Evolutionary conservation across 2,797 vertebrate genomes (phyloP).

Genomic region (Pseudomugil gertrudae): DNA sequence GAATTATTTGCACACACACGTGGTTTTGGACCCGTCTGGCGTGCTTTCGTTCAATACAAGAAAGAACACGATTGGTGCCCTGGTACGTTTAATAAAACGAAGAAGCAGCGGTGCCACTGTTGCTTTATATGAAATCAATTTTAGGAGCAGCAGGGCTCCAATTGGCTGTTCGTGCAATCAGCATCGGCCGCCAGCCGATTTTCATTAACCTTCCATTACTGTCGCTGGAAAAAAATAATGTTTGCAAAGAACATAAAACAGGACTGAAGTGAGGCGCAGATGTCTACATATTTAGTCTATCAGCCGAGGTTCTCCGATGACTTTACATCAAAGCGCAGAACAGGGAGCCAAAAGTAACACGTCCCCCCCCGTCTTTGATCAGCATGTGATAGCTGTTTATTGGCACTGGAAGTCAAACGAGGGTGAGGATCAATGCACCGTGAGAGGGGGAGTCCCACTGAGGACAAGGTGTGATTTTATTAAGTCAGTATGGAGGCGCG

Average conservation of each 20-base stretch:
- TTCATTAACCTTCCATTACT: slow-evolving; percentile 75
- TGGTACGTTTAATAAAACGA: slow-evolving; percentile 88
- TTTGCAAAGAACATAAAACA: slow-evolving; percentile 73
- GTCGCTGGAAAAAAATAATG: slow-evolving; percentile 57
- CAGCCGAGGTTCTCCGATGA: slow-evolving; percentile 67
- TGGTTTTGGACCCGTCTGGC: slow-evolving; percentile 88
- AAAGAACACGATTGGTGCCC: slow-evolving; percentile 84
- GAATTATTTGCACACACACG: slow-evolving; percentile 88
- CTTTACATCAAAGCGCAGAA: slow-evolving; percentile 79
- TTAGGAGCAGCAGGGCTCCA: slow-evolving; percentile 79
- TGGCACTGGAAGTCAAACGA: slow-evolving; percentile 74
- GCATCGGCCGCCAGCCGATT: slow-evolving; percentile 83
- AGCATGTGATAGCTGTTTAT: slow-evolving; percentile 79
- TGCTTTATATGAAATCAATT: slow-evolving; percentile 88
- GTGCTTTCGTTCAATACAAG: slow-evolving; percentile 85
- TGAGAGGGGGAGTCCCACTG: slow-evolving; percentile 48
- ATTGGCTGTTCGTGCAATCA: slow-evolving; percentile 87
- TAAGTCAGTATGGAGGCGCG: slow-evolving; percentile 68
- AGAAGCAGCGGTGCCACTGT: slow-evolving; percentile 83
- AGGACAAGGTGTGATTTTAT: slow-evolving; percentile 70
- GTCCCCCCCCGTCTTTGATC: slow-evolving; percentile 79
- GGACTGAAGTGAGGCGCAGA: slow-evolving; percentile 66
- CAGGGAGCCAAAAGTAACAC: slow-evolving; percentile 83
- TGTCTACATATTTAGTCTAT: slow-evolving; percentile 82
- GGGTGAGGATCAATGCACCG: slow-evolving; percentile 69